Conservation (phyloP, 2,888 invertebrate genomes). For the Leucania comma region DNA sequence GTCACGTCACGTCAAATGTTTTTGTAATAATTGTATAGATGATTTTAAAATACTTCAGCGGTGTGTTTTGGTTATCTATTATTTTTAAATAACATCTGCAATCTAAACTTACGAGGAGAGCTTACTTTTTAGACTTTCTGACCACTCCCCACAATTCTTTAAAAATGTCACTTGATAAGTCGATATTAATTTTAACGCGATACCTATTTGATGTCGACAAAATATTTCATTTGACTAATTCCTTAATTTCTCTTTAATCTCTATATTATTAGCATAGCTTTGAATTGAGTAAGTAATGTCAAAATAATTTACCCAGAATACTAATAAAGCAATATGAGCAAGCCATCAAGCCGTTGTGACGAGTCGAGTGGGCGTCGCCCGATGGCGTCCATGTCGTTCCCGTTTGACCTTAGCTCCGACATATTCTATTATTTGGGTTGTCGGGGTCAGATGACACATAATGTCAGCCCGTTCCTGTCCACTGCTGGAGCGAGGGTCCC, state of each 20-base stretch:
- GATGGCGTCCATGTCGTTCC: constrained; percentile 21
- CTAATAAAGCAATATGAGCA: constrained; percentile 17
- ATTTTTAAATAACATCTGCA: neutral
- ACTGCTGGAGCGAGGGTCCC: constrained; percentile 3
- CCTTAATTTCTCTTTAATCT: neutral
- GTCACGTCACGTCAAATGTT: constrained; percentile 2
- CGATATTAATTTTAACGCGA: too few relatives aligned
- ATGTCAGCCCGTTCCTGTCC: neutral
- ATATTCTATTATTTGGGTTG: constrained; percentile 38
- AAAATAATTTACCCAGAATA: constrained; percentile 1
- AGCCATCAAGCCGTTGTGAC: constrained; percentile 2
- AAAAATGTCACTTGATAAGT: neutral
- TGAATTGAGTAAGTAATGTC: constrained; percentile 4
- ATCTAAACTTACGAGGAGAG: neutral
- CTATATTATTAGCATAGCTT: constrained; percentile 12
- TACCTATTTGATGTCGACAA: too few relatives aligned
- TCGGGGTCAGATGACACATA: constrained; percentile 45
- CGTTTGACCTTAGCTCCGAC: constrained; percentile 32
- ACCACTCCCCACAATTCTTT: neutral
- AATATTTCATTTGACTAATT: constrained; percentile 4
- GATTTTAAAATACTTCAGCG: neutral
- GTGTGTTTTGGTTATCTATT: neutral
- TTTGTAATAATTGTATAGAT: constrained; percentile 4
- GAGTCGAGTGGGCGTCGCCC: constrained; percentile 28
- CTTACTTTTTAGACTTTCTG: neutral